These are phyloP conservation scores for Pipra filicauda DNA, from an alignment of 2,113 vertebrate genomes.

Conservation along the genomic window DNA sequence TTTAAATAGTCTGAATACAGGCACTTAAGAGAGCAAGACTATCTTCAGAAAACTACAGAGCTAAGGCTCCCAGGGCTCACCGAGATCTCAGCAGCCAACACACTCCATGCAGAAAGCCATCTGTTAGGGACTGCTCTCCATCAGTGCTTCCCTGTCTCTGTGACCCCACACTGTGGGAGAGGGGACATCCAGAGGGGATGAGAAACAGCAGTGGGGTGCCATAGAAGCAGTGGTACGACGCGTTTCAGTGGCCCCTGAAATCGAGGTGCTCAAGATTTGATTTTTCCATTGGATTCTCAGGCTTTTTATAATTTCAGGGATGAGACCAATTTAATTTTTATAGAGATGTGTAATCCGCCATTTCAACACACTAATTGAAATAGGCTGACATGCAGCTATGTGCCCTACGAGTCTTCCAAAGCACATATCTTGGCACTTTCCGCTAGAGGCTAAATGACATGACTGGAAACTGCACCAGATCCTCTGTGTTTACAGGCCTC, in stretches of 20 bases:
- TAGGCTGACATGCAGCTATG: slow-evolving; percentile 59
- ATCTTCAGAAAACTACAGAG: background rate
- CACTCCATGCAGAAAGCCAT: background rate
- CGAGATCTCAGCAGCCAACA: background rate
- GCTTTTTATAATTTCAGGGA: slow-evolving; percentile 45
- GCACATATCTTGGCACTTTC: slow-evolving; percentile 58
- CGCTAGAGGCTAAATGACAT: slow-evolving; percentile 43
- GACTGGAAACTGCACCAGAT: background rate
- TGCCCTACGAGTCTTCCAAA: slow-evolving; percentile 52
- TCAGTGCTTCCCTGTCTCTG: background rate
- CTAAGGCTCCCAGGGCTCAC: background rate
- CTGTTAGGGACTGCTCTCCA: background rate
- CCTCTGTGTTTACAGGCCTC: slow-evolving; percentile 34
- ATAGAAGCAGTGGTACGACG: background rate
- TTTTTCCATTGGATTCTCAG: slow-evolving; percentile 17
- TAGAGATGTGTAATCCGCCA: slow-evolving; percentile 32
- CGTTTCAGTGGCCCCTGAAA: background rate
- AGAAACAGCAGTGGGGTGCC: rapidly evolving
- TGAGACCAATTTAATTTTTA: slow-evolving; percentile 60
- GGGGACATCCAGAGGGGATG: background rate
- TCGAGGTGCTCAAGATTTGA: background rate
- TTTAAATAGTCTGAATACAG: background rate
- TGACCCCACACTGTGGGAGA: background rate
- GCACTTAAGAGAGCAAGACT: background rate
- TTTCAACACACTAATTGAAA: slow-evolving; percentile 65